phyloP scores from a whole-genome alignment of 1,140 invertebrate species.

The Wiebesia pumilae region DNA sequence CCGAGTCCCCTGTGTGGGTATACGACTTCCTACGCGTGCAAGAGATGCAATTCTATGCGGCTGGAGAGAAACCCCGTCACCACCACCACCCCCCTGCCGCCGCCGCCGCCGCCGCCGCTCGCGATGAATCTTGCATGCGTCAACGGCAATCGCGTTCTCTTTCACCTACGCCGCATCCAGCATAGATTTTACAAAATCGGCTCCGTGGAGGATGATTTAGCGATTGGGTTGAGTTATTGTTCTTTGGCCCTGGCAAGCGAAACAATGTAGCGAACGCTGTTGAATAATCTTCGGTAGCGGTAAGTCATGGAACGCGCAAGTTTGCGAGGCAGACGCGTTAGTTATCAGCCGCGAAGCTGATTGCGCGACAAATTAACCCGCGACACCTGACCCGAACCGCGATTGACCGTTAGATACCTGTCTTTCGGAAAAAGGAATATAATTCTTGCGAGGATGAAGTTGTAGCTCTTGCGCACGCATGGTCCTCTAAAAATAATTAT shows the following conservation, averaged over 20 bases:
- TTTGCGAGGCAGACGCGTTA: background rate
- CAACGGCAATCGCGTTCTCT: no score
- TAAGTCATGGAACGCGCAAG: background rate
- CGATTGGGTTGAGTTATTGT: background rate
- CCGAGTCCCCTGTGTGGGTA: background rate
- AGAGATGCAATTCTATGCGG: constrained; percentile 19
- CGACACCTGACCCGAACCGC: constrained; percentile 55
- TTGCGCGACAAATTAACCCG: constrained; percentile 63
- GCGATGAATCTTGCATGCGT: background rate
- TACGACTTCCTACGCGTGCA: constrained; percentile 37
- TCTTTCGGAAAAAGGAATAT: background rate
- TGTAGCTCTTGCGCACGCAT: background rate
- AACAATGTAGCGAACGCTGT: background rate
- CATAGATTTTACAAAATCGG: background rate
- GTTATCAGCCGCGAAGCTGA: background rate
- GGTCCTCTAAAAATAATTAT: background rate
- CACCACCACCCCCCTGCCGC: no score
- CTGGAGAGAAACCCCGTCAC: no score
- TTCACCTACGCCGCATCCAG: no score
- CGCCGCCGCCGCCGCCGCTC: no score
- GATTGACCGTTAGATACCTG: background rate
- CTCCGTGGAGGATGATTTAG: background rate
- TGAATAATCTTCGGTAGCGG: background rate
- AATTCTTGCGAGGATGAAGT: background rate
- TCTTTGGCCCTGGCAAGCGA: background rate